Evolutionary conservation across 1,140 invertebrate species (phyloP).

Genomic region (Platyscapa corneri): DNA sequence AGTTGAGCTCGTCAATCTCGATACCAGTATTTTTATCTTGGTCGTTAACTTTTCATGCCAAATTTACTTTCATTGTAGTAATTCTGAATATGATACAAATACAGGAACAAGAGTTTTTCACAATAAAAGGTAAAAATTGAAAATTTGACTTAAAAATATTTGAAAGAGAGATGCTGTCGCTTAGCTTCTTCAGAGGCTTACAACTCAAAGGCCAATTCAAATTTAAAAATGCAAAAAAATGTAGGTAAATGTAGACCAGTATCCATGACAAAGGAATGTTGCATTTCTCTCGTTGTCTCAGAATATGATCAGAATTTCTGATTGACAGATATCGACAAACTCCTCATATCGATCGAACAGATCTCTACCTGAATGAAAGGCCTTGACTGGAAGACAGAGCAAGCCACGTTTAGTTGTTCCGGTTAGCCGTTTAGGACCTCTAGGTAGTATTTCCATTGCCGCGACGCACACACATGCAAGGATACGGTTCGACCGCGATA

Average conservation of each 20-base stretch:
- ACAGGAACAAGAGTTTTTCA: background rate
- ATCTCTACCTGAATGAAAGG: slow-evolving; percentile 15
- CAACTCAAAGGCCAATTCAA: background rate
- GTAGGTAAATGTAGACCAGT: background rate
- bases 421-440: background rate
- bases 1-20: too few relatives aligned
- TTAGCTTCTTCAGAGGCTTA: background rate
- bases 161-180: background rate
- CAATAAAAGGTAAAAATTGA: too few relatives aligned
- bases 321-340: slow-evolving; percentile 18
- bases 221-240: background rate
- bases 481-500: background rate
- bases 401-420: background rate
- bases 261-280: background rate
- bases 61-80: too few relatives aligned
- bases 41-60: too few relatives aligned
- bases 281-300: background rate
- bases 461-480: background rate
- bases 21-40: too few relatives aligned
- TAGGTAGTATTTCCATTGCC: slow-evolving; percentile 10
- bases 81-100: background rate
- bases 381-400: background rate
- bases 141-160: background rate
- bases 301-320: background rate
- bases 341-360: background rate